These are phyloP conservation scores for Cantharis rufa DNA, from an alignment of 2,888 invertebrate genomes.

Conservation along the genomic window DNA sequence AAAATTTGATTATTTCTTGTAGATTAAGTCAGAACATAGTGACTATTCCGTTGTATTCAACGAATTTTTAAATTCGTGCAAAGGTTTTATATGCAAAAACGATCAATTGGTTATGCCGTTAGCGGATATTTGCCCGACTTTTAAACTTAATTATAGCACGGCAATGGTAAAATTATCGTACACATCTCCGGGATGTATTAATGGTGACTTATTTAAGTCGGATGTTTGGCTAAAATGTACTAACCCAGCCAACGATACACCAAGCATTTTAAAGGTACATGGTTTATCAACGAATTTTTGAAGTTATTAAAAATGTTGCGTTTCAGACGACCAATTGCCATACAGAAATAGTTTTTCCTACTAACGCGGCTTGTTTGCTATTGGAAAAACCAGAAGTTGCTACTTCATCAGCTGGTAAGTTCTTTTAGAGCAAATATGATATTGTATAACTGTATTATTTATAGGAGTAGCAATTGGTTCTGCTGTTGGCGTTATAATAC, in stretches of 20 bases:
- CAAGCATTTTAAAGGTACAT: constrained; percentile 1
- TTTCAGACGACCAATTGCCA: constrained; percentile 4
- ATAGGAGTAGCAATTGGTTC: neutral
- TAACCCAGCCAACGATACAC: neutral
- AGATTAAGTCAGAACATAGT: neutral
- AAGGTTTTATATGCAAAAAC: constrained; percentile 14
- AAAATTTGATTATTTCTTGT: neutral
- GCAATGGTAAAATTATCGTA: constrained; percentile 8
- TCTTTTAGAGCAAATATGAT: neutral
- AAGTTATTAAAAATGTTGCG: neutral
- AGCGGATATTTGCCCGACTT: neutral
- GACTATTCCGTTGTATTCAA: constrained; percentile 3
- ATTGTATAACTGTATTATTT: neutral
- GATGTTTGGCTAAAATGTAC: constrained; percentile 13
- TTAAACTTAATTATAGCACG: neutral
- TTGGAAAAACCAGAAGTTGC: neutral
- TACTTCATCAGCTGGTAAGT: neutral
- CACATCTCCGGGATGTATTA: neutral
- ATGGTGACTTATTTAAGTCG: neutral
- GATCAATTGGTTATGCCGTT: neutral
- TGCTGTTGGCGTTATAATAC: neutral
- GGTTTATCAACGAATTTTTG: neutral
- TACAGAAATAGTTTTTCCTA: neutral
- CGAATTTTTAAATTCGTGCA: neutral
- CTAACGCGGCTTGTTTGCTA: constrained; percentile 1